Evolutionary conservation across 2,113 vertebrate genomes (phyloP).

Genomic region (Eolophus roseicapilla): DNA sequence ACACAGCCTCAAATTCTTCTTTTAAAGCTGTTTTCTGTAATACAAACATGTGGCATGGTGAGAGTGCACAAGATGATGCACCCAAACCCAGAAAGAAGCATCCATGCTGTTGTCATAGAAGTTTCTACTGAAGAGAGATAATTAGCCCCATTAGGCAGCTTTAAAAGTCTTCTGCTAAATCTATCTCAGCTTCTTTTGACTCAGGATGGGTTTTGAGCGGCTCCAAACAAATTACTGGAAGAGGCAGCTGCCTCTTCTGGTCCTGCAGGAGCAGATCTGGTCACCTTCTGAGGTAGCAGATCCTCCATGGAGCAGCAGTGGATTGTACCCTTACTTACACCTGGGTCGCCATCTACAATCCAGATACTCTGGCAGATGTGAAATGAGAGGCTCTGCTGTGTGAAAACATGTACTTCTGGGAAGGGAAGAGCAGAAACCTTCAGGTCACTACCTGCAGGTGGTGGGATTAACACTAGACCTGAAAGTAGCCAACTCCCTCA

Average conservation of each 20-base stretch:
- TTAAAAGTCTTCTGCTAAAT: not conserved
- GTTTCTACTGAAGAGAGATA: not conserved
- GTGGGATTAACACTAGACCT: not conserved
- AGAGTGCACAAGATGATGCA: not conserved
- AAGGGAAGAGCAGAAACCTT: not conserved
- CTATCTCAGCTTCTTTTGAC: not conserved
- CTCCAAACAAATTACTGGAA: not conserved
- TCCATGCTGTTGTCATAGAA: not conserved
- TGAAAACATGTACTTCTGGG: not conserved
- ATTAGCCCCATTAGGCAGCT: not conserved
- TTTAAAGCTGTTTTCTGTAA: not conserved
- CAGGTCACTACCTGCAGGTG: not conserved
- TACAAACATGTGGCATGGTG: rapidly evolving
- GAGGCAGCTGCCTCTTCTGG: not conserved
- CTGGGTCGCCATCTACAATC: not conserved
- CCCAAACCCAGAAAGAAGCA: not conserved
- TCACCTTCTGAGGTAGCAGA: not conserved
- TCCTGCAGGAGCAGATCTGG: not conserved
- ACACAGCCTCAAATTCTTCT: not conserved
- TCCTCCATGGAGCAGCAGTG: not conserved
- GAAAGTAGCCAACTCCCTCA: not conserved
- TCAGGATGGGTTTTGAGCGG: not conserved
- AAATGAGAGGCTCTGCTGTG: not conserved
- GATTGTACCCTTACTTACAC: not conserved
- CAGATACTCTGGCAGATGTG: not conserved